Base-by-base conservation (phyloP, 1,140 invertebrate genomes). In the Leucophenga varia region DNA sequence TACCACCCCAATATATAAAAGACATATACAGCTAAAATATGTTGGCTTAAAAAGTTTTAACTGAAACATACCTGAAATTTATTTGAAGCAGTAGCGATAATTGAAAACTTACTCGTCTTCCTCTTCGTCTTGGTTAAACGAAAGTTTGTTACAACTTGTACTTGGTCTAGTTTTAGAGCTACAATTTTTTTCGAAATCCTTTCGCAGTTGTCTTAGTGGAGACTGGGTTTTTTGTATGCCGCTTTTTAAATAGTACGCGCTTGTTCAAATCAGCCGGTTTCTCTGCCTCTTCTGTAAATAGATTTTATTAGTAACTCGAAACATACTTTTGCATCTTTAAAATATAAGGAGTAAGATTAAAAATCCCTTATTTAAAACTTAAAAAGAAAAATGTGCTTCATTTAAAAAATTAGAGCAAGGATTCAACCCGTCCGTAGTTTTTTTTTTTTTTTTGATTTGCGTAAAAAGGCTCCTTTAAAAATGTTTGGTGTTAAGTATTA, bases 41-140 rank as follows among this genome's bases (percentile, higher is more conserved):
- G 5, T 10, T 25, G 22, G 5, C 5, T 10, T 25, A 25, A 10
- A 25, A 25, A 10, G 10, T 25, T 6, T 25, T 25, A 10, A 25
- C 22, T 25, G 5, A 25, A 25, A 25, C 22, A 6, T 10, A 25
- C 22, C 22, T 25, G 5, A 25, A 25, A 25, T 6, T 5, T 10
- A 25, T 25, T 10, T 25, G 10, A 25, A 25, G 5, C 22, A 6
- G 22, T 10, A 10, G 5, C 10, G 22, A 25, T 10, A 25, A 10
- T 25, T 25, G 22, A 6, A 6, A 25, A 25, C 5, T 25, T 67
- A 52, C 51, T 54, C 52, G 37, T 48, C 52, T 32, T 72, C 68
- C 35, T 72, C 69, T 28, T 72, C 69, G 59, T 72, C 69, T 30
- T 64, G 51, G 69, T 72, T 65, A 39, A 72, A 72, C 31, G 69